Evolutionary conservation across 2,113 vertebrate genomes (phyloP).

Genomic region (Rhombomys opimus): DNA sequence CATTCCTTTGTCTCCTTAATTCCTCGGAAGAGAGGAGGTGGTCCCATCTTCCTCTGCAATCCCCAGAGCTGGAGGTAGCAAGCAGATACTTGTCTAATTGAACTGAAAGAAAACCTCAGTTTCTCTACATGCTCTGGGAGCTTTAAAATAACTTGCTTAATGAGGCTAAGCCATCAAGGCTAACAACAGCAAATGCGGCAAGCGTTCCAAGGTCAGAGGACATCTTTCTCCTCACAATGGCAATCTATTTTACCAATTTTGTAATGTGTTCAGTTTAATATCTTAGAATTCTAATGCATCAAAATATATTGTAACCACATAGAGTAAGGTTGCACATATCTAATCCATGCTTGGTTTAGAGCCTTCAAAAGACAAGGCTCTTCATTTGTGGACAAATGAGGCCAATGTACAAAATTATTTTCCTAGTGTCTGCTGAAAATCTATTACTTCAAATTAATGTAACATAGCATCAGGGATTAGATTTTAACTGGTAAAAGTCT

Average conservation of each 20-base stretch:
- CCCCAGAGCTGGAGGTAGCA: neutral
- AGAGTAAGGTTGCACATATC: neutral
- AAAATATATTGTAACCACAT: neutral
- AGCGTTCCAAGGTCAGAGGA: neutral
- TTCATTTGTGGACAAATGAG: conserved; percentile 48
- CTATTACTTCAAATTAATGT: conserved; percentile 39
- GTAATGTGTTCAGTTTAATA: neutral
- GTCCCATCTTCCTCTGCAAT: neutral
- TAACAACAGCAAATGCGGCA: neutral
- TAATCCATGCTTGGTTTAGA: neutral
- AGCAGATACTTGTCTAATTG: neutral
- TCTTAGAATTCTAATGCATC: conserved; percentile 36
- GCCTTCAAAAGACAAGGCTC: conserved; percentile 26
- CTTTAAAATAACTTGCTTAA: conserved; percentile 10
- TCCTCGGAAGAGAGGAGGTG: neutral
- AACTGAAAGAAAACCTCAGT: neutral
- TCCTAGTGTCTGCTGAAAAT: conserved; percentile 2
- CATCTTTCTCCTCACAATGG: neutral
- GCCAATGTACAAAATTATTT: conserved; percentile 42
- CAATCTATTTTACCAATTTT: neutral
- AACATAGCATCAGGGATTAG: conserved; percentile 8
- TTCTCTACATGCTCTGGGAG: neutral
- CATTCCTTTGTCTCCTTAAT: neutral
- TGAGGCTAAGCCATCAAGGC: neutral
- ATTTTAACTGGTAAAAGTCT: conserved; percentile 3